Conservation (phyloP, 2,797 vertebrate genomes). For the Scolopax rusticola region DNA sequence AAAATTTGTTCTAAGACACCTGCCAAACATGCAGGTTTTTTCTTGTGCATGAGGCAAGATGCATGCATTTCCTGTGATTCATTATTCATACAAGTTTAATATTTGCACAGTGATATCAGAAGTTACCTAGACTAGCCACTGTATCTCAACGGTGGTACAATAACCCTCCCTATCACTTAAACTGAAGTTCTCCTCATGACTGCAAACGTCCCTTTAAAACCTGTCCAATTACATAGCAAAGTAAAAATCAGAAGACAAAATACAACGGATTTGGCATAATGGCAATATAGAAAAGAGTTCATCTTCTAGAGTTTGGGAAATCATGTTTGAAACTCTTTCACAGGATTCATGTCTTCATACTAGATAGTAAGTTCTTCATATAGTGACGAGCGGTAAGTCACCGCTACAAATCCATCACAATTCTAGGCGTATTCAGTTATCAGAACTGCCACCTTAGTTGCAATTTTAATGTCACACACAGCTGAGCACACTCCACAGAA, state of each 20-base stretch:
- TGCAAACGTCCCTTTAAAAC: neutral
- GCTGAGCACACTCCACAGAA: rapidly evolving
- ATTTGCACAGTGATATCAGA: neutral
- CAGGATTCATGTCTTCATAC: neutral
- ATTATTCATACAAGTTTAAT: neutral
- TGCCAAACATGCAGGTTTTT: rapidly evolving
- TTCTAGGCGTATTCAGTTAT: neutral
- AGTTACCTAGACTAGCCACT: neutral
- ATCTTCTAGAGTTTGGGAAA: neutral
- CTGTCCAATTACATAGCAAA: neutral
- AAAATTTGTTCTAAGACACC: neutral
- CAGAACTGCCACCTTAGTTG: neutral
- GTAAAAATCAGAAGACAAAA: neutral
- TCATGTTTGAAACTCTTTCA: rapidly evolving
- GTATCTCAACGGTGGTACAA: neutral
- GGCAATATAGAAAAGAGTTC: neutral
- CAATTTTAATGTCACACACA: neutral
- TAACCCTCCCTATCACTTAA: neutral
- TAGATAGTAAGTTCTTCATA: neutral
- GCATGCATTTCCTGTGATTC: neutral
- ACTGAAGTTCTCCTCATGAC: neutral
- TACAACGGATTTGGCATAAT: rapidly evolving
- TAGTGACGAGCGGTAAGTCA: neutral
- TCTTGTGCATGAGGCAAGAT: neutral
- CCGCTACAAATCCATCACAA: neutral